Base-by-base conservation (phyloP, 2,113 vertebrate species). In the Macroglossus sobrinus region DNA sequence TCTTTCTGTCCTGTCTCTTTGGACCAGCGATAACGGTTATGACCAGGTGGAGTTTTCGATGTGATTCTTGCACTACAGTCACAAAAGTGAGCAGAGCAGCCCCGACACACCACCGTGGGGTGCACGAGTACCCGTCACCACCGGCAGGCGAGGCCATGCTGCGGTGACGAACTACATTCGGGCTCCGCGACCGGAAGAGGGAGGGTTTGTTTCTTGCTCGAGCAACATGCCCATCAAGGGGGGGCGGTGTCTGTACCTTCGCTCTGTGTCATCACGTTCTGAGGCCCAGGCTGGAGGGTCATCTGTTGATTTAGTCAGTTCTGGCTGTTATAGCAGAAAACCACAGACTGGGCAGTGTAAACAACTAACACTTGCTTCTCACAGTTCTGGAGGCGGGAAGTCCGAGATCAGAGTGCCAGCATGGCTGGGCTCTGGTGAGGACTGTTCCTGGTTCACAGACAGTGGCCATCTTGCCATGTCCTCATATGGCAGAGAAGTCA, bases 141-240 rank as follows among this genome's bases (percentile, higher is more conserved):
- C 10, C 45, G 7, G 45, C 45, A 57, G 33, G 40, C 16, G 6
- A 24, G 38, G 47, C 14, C 10, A 40, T 0, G 8, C 61, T 2
- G 5, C n/a, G 5, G 30, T 3, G 1, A 38, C 78, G 10, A 7
- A 7, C 45, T 7, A 45, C 10, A 45, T 10, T 45, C 45, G 45
- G 45, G 45, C 45, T 45, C 45, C 45, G 45, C 6, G 45, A 7
- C 45, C 45, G 45, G 45, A 7, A 6, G 45, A 68, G 22, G 1
- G 26, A 9, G 19, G 12, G 24, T 19, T 66, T 15, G 13, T 24
- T 68, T 80, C n/a, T 71, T 45, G 38, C 14, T 55, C 76, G 43
- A 6, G 59, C 45, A 30, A 22, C 0, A 0, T 15, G 16, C 38
- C 7, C 45, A 22, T 9, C 0, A 0, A 26, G 12, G n/a, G n/a